phyloP scores from a whole-genome alignment of 2,113 vertebrate species.

The Hemichromis elongatus region DNA sequence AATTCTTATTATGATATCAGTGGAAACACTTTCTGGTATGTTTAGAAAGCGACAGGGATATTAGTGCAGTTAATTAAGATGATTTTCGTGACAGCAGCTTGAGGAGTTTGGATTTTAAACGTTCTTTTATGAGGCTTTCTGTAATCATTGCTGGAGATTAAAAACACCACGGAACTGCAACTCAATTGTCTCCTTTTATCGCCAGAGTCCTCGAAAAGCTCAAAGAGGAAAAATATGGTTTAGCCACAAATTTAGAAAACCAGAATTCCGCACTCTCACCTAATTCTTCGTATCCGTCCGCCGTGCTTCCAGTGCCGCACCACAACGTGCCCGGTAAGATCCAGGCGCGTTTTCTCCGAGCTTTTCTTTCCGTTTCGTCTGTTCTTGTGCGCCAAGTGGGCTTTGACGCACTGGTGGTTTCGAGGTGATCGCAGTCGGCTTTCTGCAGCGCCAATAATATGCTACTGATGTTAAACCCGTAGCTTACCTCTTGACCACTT shows the following conservation, averaged over 20 bases:
- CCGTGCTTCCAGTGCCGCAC: slow-evolving; percentile 83
- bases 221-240: not conserved
- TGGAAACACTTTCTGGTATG: not conserved
- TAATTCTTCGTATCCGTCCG: slow-evolving; percentile 72
- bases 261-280: slow-evolving; percentile 67
- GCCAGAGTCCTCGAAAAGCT: not conserved
- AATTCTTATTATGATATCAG: not conserved
- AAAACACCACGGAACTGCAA: not conserved
- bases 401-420: not conserved
- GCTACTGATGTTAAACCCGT: slow-evolving; percentile 24
- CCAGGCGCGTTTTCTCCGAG: slow-evolving; percentile 72
- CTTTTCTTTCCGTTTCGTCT: not conserved
- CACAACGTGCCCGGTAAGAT: slow-evolving; percentile 85
- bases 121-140: not conserved
- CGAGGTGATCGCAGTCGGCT: slow-evolving; percentile 28
- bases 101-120: not conserved
- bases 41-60: not conserved
- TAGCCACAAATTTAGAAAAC: not conserved
- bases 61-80: not conserved
- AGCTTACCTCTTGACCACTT: not conserved
- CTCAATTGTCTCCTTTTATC: not conserved
- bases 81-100: not conserved
- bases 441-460: not conserved
- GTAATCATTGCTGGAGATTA: not conserved
- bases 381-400: not conserved